A percentile compares a stretch with the other conserved stretches of the same genome.
Evolutionary conservation across 1,140 invertebrate species (phyloP).

Genomic region (Euwallacea fornicatus): DNA sequence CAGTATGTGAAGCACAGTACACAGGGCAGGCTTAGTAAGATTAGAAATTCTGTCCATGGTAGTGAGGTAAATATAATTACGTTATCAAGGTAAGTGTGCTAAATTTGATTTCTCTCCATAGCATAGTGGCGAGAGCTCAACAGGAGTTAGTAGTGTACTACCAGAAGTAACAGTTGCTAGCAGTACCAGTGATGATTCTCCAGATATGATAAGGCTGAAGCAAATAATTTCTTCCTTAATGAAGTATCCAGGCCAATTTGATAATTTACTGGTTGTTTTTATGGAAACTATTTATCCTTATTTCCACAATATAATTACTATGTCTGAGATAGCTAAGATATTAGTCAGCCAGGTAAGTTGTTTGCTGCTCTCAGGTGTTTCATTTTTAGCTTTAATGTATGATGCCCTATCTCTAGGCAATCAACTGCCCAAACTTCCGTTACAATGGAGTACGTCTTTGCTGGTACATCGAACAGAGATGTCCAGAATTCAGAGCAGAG

Average conservation of each 20-base stretch:
- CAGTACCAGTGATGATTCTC: slow-evolving; percentile 6
- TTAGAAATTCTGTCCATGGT: slow-evolving; percentile 15
- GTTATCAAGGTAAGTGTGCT: not conserved
- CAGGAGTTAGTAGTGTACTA: not conserved
- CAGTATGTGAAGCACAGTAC: slow-evolving; percentile 9
- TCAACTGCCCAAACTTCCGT: slow-evolving; percentile 47
- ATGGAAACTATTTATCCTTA: slow-evolving; percentile 48
- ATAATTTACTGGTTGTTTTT: slow-evolving; percentile 48
- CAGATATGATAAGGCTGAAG: slow-evolving; percentile 41
- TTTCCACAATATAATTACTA: slow-evolving; percentile 41
- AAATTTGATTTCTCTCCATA: not conserved
- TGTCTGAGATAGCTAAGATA: slow-evolving; percentile 41
- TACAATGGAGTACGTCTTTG: slow-evolving; percentile 50
- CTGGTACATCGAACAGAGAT: slow-evolving; percentile 45
- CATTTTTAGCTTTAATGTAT: not conserved
- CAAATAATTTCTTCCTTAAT: slow-evolving; percentile 46
- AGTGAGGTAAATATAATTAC: slow-evolving; percentile 8
- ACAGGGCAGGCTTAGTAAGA: slow-evolving; percentile 32
- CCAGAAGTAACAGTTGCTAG: not conserved
- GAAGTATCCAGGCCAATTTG: slow-evolving; percentile 51
- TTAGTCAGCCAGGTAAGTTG: slow-evolving; percentile 46
- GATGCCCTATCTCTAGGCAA: slow-evolving; percentile 38
- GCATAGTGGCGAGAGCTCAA: not conserved
- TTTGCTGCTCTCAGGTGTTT: not conserved
- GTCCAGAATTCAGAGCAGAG: slow-evolving; percentile 45